These are phyloP conservation scores for Seriola dumerili DNA, from an alignment of 2,113 vertebrate genomes.

Conservation along the genomic window DNA sequence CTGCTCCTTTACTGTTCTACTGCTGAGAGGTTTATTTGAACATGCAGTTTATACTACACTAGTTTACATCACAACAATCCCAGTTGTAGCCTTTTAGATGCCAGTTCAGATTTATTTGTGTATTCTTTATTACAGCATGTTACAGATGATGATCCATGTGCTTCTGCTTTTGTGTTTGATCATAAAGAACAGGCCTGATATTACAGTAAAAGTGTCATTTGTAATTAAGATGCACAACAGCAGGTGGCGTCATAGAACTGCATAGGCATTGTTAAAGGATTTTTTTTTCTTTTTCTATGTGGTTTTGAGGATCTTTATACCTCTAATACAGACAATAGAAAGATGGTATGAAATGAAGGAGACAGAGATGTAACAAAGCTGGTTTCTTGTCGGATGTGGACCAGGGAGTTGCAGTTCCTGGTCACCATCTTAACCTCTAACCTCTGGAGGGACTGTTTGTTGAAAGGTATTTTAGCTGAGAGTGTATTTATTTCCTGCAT, in stretches of 20 bases:
- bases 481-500: not conserved
- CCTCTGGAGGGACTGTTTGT: too few relatives aligned
- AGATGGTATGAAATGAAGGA: not conserved
- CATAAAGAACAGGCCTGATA: not conserved
- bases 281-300: not conserved
- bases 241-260: constrained; percentile 13
- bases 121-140: too few relatives aligned
- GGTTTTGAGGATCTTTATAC: not conserved
- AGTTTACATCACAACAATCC: not conserved
- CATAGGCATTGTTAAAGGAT: not conserved
- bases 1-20: constrained; percentile 55
- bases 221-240: not conserved
- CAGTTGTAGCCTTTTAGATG: not conserved
- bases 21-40: constrained; percentile 17
- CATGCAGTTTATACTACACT: not conserved
- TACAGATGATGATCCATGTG: not conserved
- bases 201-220: not conserved
- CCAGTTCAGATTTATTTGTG: too few relatives aligned
- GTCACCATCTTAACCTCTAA: too few relatives aligned
- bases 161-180: not conserved
- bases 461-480: too few relatives aligned
- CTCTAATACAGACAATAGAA: not conserved
- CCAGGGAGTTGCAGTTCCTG: too few relatives aligned
- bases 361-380: not conserved
- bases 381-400: not conserved